Base-by-base conservation (phyloP, 2,888 invertebrate genomes). In the Rhamphomyia laevipes region DNA sequence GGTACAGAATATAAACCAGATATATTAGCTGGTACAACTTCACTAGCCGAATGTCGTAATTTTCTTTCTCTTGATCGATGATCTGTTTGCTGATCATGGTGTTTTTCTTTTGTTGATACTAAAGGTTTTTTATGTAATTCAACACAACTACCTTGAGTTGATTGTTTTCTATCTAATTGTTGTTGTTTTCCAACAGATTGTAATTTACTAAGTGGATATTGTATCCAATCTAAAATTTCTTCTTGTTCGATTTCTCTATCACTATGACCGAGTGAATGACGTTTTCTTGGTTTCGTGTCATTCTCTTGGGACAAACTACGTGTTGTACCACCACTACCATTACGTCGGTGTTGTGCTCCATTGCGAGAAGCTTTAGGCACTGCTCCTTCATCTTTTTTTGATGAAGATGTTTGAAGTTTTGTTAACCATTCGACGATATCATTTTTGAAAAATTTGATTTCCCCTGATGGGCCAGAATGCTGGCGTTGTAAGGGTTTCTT, bases 391-490 rank as follows among this genome's bases (percentile, higher is more conserved):
- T 51, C 52, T 27, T 57, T 58, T 37, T 56, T 49, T 23, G 48
- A 52, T 43, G 59, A 58, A 16, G 61, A 59, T 27, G 61, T 59
- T 55, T 69, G 68, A 56, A 68, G 58, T 49, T 68, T 68, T 18
- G 70, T 67, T 10, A 70, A 59, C 70, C 71, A 71, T 51, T 71
- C 70, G 16, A 70, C 63, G 17, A 70, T 66, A 53, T 71, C 70
- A 9, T 65, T 68, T 53, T 70, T 70, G 3, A 70, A 61, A 37
- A 66, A 55, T 1, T 68, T 68, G 41, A 71, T 64, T 45, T 70
- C 70, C 7, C 66, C 66, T 9, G 23, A 23, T 7, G 70, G 68
- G 0, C 69, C 70, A 4, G 70, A 70, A 38, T 68, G 65, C 53
- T 70, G 70, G 2, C 70, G 62, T 4, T 67, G 67, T 9, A 70